Evolutionary conservation across 2,888 invertebrate genomes (phyloP).

Genomic region (Lydus trimaculatus): DNA sequence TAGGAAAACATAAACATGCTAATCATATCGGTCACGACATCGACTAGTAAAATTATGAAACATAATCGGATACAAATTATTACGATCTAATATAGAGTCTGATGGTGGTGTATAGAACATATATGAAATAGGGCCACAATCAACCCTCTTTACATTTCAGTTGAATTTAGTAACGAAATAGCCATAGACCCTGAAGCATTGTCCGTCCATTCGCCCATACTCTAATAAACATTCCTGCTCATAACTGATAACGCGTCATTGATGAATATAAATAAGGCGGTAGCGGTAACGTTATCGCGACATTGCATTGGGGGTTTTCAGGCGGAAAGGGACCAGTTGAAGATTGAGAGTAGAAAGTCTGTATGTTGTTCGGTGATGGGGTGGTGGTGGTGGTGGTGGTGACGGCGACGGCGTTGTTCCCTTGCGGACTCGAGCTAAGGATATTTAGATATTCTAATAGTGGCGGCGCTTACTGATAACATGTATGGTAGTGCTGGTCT

Average conservation of each 20-base stretch:
- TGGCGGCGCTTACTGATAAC: slow-evolving; percentile 60
- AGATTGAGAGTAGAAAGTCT: not conserved
- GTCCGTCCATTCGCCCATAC: slow-evolving; percentile 23
- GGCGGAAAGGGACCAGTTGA: slow-evolving; percentile 11
- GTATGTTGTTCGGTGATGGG: not conserved
- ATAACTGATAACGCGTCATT: slow-evolving; percentile 60
- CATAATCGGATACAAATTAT: slow-evolving; percentile 21
- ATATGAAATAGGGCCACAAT: not conserved
- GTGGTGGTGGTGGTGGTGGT: slow-evolving; percentile 24
- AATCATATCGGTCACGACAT: slow-evolving; percentile 29
- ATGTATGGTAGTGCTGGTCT: slow-evolving; percentile 59
- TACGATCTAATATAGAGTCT: slow-evolving; percentile 9
- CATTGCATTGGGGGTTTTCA: slow-evolving; percentile 51
- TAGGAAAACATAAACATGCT: slow-evolving; percentile 17
- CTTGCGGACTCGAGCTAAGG: slow-evolving; percentile 54
- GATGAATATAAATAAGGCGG: slow-evolving; percentile 62
- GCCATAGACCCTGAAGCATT: slow-evolving; percentile 14
- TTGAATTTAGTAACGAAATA: not conserved
- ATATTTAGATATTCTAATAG: slow-evolving; percentile 63
- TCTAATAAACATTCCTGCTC: slow-evolving; percentile 59
- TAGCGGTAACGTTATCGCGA: slow-evolving; percentile 55
- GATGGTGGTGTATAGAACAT: not conserved
- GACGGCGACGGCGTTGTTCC: slow-evolving; percentile 43
- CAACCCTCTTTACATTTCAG: not conserved
- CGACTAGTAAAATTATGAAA: slow-evolving; percentile 22